Evolutionary conservation across 1,140 invertebrate species (phyloP).

Genomic region (Samia ricini): DNA sequence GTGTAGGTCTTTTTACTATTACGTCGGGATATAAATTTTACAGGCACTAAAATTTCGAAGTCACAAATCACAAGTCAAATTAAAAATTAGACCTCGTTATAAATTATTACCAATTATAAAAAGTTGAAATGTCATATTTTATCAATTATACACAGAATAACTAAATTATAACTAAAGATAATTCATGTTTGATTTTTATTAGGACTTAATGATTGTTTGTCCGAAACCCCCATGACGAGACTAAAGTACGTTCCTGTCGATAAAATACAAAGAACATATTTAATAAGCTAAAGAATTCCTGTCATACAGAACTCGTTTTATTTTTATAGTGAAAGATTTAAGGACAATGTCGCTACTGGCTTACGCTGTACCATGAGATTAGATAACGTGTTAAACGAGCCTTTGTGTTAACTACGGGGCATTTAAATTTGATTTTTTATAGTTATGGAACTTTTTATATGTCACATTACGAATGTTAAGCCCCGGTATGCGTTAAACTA

Average conservation of each 20-base stretch:
- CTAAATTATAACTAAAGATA: neutral
- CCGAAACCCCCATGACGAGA: neutral
- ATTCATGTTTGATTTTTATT: neutral
- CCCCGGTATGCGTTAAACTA: neutral
- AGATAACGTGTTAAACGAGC: constrained; percentile 40
- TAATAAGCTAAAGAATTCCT: constrained; percentile 13
- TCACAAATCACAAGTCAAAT: too few relatives aligned
- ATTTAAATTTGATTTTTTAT: constrained; percentile 20
- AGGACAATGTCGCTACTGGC: constrained; percentile 32
- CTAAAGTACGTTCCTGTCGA: neutral
- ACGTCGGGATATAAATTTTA: too few relatives aligned
- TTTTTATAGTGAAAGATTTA: constrained; percentile 28
- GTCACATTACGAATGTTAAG: constrained; percentile 9
- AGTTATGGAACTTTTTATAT: neutral
- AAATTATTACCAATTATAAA: too few relatives aligned
- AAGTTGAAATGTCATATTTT: too few relatives aligned
- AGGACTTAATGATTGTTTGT: neutral
- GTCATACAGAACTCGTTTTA: constrained; percentile 23
- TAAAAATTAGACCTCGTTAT: too few relatives aligned
- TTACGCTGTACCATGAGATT: constrained; percentile 34
- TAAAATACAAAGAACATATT: constrained; percentile 8
- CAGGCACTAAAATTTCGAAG: too few relatives aligned
- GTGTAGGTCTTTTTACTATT: too few relatives aligned
- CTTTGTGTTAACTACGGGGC: constrained; percentile 32
- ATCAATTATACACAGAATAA: too few relatives aligned